A percentile compares a stretch with the other conserved stretches of the same genome.
phyloP scores from a whole-genome alignment of 1,140 invertebrate species.

The Onthophagus taurus region DNA sequence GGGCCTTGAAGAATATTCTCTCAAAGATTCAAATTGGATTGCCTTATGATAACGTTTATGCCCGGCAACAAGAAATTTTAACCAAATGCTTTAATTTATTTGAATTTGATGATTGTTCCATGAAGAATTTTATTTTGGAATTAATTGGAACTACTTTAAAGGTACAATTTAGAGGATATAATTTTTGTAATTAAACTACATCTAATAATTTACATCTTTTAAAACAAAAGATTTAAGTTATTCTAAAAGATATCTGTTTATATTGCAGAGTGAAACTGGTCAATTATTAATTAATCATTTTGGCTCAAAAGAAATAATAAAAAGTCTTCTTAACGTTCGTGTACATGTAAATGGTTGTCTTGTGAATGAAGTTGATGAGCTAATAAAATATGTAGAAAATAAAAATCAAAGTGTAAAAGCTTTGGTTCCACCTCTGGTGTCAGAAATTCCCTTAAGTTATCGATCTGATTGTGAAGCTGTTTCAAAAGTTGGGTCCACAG shows the following conservation, averaged over 20 bases:
- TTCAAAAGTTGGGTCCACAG: slow-evolving; percentile 21
- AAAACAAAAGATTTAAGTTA: too few species aligned
- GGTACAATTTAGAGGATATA: too few species aligned
- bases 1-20: slow-evolving; percentile 30
- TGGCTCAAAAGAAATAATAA: slow-evolving; percentile 20
- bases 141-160: slow-evolving; percentile 26
- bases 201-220: neutral
- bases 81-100: slow-evolving; percentile 34
- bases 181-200: slow-evolving; percentile 10
- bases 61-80: slow-evolving; percentile 30
- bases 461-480: slow-evolving; percentile 11
- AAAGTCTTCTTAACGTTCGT: slow-evolving; percentile 24
- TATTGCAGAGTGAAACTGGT: slow-evolving; percentile 27
- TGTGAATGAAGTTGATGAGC: slow-evolving; percentile 19
- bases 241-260: too few species aligned
- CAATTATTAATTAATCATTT: slow-evolving; percentile 23
- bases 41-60: slow-evolving; percentile 30
- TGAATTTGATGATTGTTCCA: slow-evolving; percentile 25
- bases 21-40: slow-evolving; percentile 33
- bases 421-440: slow-evolving; percentile 24
- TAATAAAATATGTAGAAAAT: slow-evolving; percentile 11
- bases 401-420: neutral
- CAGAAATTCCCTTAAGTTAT: slow-evolving; percentile 31
- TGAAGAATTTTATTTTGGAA: slow-evolving; percentile 26
- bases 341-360: slow-evolving; percentile 22